Evolutionary conservation across 1,140 invertebrate species (phyloP).

Genomic region (Leptinotarsa lineolata): DNA sequence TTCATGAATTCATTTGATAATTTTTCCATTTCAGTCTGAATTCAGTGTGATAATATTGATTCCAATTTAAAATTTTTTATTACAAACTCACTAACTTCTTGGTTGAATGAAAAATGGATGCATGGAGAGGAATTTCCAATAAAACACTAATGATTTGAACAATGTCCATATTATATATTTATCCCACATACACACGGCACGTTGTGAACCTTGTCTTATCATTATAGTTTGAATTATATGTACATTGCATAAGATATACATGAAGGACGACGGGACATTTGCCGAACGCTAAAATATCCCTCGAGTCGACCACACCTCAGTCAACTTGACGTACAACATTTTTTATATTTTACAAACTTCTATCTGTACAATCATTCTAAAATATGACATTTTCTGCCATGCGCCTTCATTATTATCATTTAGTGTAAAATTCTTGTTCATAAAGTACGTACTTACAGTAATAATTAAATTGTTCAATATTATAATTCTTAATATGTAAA

Average conservation of each 20-base stretch:
- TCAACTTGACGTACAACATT: conserved; percentile 52
- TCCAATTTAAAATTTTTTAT: too few species aligned
- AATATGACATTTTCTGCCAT: conserved; percentile 43
- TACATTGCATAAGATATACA: conserved; percentile 72
- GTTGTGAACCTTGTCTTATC: conserved; percentile 81
- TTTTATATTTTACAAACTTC: conserved; percentile 57
- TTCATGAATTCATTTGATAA: too few species aligned
- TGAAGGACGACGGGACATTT: conserved; percentile 48
- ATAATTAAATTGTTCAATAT: conserved; percentile 53
- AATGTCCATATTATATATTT: conserved; percentile 84
- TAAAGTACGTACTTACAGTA: conserved; percentile 58
- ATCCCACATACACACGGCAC: conserved; percentile 84
- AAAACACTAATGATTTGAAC: conserved; percentile 63
- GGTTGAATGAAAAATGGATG: not conserved
- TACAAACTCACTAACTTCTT: too few species aligned
- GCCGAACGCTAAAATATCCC: conserved; percentile 39
- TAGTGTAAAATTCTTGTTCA: conserved; percentile 57
- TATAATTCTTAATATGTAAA: conserved; percentile 56
- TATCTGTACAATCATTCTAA: conserved; percentile 59
- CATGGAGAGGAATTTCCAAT: conserved; percentile 25
- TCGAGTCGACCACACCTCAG: conserved; percentile 32
- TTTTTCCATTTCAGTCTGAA: too few species aligned
- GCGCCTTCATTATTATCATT: conserved; percentile 54
- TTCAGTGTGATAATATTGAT: too few species aligned
- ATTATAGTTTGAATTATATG: conserved; percentile 62